Conservation (phyloP, 2,113 vertebrate genomes). For the Amazona vittata region DNA sequence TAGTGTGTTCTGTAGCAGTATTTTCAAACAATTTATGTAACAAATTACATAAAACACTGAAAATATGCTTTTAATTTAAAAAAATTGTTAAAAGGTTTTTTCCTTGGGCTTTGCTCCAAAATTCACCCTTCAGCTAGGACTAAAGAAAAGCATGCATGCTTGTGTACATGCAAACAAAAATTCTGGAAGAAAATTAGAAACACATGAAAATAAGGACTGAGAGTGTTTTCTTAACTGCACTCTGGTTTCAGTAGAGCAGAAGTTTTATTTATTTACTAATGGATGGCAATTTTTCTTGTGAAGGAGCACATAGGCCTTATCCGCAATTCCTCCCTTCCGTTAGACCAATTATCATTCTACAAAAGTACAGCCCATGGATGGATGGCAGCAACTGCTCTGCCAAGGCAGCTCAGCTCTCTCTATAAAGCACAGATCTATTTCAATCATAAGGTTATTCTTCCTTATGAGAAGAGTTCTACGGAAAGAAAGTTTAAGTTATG, state of each 20-base stretch:
- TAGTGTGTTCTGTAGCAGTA: not conserved
- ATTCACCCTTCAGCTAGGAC: constrained; percentile 15
- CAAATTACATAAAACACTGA: not conserved
- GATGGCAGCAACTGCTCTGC: not conserved
- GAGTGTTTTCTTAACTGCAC: not conserved
- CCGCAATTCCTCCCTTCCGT: not conserved
- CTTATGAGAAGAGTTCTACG: not conserved
- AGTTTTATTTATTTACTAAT: not conserved
- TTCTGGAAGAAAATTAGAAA: constrained; percentile 47
- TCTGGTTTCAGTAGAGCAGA: not conserved
- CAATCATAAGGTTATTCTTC: not conserved
- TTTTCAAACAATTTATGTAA: constrained; percentile 28
- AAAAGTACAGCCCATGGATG: not conserved
- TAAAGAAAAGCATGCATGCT: not conserved
- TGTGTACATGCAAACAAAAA: not conserved
- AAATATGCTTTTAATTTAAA: constrained; percentile 19
- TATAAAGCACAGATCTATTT: not conserved
- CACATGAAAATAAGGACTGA: constrained; percentile 16
- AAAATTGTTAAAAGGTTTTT: constrained; percentile 9
- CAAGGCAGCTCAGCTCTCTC: not conserved
- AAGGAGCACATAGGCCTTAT: not conserved
- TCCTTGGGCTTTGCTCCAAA: constrained; percentile 20
- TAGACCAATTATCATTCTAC: not conserved
- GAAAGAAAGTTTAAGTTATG: not conserved
- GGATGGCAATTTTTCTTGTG: not conserved